Evolutionary conservation across 2,113 vertebrate genomes (phyloP).

Genomic region (Catharus bicknelli): DNA sequence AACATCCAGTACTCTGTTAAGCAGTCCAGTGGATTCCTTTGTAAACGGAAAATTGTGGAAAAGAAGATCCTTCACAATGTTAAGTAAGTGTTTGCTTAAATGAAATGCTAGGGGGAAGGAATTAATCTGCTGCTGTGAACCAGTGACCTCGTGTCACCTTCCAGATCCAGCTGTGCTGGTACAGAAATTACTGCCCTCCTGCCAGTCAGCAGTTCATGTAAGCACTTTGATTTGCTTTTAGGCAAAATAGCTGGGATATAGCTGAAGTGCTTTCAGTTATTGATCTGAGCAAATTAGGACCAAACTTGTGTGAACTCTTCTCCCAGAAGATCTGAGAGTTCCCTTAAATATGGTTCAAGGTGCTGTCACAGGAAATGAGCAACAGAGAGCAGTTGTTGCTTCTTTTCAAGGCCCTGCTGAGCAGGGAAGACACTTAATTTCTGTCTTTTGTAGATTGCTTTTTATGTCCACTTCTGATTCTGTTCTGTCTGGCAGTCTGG

Average conservation of each 20-base stretch:
- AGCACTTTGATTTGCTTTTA: neutral
- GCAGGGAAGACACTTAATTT: neutral
- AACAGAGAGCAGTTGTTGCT: neutral
- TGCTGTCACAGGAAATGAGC: neutral
- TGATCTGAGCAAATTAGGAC: neutral
- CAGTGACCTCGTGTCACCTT: neutral
- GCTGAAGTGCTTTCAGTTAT: neutral
- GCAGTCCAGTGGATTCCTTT: conserved; percentile 43
- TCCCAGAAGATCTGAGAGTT: neutral
- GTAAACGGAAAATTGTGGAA: conserved; percentile 46
- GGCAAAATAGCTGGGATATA: neutral
- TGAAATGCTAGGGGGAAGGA: neutral
- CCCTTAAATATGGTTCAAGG: neutral
- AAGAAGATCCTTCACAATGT: conserved; percentile 69
- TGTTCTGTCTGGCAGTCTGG: neutral
- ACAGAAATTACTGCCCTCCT: neutral
- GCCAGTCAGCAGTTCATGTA: neutral
- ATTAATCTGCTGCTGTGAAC: conserved; percentile 17
- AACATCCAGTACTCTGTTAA: conserved; percentile 63
- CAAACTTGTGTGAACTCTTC: neutral
- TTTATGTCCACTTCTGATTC: neutral
- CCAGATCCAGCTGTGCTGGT: conserved; percentile 18
- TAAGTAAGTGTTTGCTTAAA: conserved; percentile 60
- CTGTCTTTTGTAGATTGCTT: neutral
- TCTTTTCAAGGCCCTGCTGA: neutral